These are phyloP conservation scores for Atrina japonica DNA, from an alignment of 2,888 invertebrate genomes.

Conservation along the genomic window DNA sequence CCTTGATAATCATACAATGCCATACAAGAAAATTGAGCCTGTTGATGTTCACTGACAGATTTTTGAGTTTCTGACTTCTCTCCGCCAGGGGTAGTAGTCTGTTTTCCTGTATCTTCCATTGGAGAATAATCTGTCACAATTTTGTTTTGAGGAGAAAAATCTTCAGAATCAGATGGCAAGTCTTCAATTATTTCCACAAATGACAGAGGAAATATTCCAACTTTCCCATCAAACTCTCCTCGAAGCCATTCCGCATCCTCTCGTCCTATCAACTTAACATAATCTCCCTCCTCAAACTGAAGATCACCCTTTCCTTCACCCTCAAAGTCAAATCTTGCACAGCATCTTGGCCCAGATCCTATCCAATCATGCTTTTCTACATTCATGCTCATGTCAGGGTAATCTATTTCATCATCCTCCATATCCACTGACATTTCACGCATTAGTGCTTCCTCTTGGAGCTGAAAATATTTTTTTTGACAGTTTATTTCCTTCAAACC, in stretches of 20 bases:
- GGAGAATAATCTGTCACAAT: no score
- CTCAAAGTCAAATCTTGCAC: slow-evolving; percentile 76
- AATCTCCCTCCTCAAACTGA: slow-evolving; percentile 71
- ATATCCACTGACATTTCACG: slow-evolving; percentile 37
- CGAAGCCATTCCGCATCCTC: slow-evolving; percentile 75
- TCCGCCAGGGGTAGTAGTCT: no score
- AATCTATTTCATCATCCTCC: slow-evolving; percentile 36
- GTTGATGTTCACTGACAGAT: no score
- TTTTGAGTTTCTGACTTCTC: neutral
- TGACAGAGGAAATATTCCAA: slow-evolving; percentile 80
- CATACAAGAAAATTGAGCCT: slow-evolving; percentile 33
- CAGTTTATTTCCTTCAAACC: no score
- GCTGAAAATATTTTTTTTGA: no score
- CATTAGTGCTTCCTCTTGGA: neutral
- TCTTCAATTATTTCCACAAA: slow-evolving; percentile 80
- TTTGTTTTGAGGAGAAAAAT: no score
- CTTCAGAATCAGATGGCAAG: slow-evolving; percentile 48
- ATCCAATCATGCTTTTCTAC: slow-evolving; percentile 53
- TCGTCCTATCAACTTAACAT: slow-evolving; percentile 63
- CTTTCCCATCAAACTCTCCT: slow-evolving; percentile 68
- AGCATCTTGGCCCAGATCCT: slow-evolving; percentile 69
- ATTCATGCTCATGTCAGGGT: neutral
- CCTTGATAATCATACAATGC: slow-evolving; percentile 69
- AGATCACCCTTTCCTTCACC: slow-evolving; percentile 71
- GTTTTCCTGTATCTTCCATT: no score